Evolutionary conservation across 2,113 vertebrate species (phyloP).

Genomic region (Hyperopisus bebe): DNA sequence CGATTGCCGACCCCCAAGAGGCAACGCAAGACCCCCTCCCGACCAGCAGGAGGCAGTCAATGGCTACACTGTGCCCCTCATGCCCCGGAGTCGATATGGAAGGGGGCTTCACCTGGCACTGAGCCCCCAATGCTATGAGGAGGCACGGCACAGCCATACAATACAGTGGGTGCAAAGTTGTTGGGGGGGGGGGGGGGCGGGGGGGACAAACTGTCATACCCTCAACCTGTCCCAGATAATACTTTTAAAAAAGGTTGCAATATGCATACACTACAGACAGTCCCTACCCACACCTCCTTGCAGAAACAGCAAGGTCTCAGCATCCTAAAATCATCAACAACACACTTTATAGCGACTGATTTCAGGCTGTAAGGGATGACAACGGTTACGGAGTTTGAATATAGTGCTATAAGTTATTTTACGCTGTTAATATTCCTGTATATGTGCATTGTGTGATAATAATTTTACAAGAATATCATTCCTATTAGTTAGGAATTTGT

Average conservation of each 20-base stretch:
- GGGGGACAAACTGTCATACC: neutral
- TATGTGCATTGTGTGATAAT: constrained; percentile 39
- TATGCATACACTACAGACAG: neutral
- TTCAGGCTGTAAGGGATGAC: constrained; percentile 65
- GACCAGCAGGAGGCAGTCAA: constrained; percentile 80
- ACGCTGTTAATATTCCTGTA: constrained; percentile 31
- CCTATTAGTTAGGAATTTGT: constrained; percentile 62
- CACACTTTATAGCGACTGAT: constrained; percentile 56
- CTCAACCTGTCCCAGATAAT: neutral
- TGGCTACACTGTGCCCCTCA: constrained; percentile 58
- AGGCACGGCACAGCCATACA: constrained; percentile 42
- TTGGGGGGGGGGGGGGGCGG: neutral
- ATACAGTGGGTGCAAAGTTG: constrained; percentile 9
- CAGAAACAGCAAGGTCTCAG: constrained; percentile 14
- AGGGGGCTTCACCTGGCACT: neutral
- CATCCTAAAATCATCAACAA: constrained; percentile 45
- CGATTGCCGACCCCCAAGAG: constrained; percentile 8
- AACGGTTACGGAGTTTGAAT: constrained; percentile 52
- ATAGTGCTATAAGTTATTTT: constrained; percentile 74
- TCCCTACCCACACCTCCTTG: neutral
- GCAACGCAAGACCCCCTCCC: constrained; percentile 52
- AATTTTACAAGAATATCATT: constrained; percentile 49
- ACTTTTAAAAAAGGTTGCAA: neutral
- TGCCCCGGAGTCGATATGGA: constrained; percentile 61
- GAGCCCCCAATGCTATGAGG: constrained; percentile 31